Evolutionary conservation across 2,113 vertebrate genomes (phyloP), one percentile per base, ranked within the genome.

Genomic region (Chamaetylas fuelleborni): DNA sequence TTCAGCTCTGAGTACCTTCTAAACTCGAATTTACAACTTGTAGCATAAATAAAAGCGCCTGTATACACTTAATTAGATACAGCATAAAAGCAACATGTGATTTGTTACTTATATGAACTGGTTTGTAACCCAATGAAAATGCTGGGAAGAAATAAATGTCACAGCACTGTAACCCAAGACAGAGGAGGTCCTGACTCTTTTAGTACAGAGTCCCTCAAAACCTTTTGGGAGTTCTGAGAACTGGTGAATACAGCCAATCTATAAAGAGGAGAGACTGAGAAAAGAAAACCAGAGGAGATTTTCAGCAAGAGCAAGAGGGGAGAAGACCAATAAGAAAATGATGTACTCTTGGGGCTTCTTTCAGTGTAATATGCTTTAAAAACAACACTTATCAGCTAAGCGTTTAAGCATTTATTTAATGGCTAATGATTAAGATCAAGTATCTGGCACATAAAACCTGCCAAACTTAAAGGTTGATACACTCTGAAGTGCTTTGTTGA

Each of bases 401-500:
- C 18, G 7, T 74, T 91, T 78, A 83, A 88, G 50, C 29, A 89
- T 67, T 74, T 84, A 73, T 88, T 84, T 95, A 82, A 91, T 40
- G 61, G 40, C 48, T 94, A 64, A 85, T 95, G 65, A 93, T 92
- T 84, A 91, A 69, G 31, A 89, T 92, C 69, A 89, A 93, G 40
- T 43, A 66, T 12, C 33, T 86, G 31, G 65, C 65, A 81, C 31
- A 57, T 67, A 74, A 92, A 88, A 54, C 60, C 36, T 83, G 40
- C 25, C 62, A 81, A 76, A 87, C n/a, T 76, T 86, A 58, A 78
- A 92, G 57, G 40, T 0, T 91, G 73, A 93, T 74, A 71, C 31
- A 54, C 23, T 71, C 65, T 79, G n/a, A 96, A 90, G 69, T 70
- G 62, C 51, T 86, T 86, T 88, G 45, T 56, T 97, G 94, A 94